Conservation (phyloP, 92 coral and sea anemone genomes). For the Siderastrea radians region DNA sequence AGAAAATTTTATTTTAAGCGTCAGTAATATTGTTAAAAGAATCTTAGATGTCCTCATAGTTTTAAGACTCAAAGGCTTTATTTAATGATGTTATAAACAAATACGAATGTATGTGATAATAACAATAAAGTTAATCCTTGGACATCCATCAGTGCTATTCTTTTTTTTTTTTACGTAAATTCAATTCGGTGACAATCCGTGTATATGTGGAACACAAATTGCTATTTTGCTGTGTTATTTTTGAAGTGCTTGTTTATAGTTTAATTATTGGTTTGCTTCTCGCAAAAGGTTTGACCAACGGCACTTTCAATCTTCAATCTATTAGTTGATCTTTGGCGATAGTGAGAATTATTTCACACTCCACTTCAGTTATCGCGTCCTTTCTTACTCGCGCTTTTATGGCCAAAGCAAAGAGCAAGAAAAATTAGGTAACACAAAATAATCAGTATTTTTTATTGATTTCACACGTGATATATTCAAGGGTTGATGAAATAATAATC, state of each 20-base stretch:
- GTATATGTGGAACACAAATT: too few relatives aligned
- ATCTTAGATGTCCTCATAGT: too few relatives aligned
- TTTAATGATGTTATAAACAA: background rate
- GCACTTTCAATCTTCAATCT: too few relatives aligned
- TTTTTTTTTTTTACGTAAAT: too few relatives aligned
- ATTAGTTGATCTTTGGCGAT: too few relatives aligned
- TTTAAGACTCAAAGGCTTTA: background rate
- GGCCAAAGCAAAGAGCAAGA: background rate
- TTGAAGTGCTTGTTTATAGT: too few relatives aligned
- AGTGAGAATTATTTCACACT: too few relatives aligned
- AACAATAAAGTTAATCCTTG: background rate
- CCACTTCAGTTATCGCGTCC: too few relatives aligned
- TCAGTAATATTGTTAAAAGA: too few relatives aligned
- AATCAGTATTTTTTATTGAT: background rate
- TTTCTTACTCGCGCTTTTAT: background rate
- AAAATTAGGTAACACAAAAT: background rate
- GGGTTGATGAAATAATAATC: slow-evolving; percentile 37
- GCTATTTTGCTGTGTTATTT: too few relatives aligned
- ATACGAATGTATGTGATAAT: background rate
- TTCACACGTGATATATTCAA: slow-evolving; percentile 9
- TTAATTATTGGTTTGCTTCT: too few relatives aligned
- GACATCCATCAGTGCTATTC: background rate
- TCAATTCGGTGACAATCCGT: background rate
- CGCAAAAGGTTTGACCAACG: too few relatives aligned
- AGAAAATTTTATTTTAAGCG: background rate